phyloP scores from a whole-genome alignment of 2,113 vertebrate species.

The Anguilla rostrata region DNA sequence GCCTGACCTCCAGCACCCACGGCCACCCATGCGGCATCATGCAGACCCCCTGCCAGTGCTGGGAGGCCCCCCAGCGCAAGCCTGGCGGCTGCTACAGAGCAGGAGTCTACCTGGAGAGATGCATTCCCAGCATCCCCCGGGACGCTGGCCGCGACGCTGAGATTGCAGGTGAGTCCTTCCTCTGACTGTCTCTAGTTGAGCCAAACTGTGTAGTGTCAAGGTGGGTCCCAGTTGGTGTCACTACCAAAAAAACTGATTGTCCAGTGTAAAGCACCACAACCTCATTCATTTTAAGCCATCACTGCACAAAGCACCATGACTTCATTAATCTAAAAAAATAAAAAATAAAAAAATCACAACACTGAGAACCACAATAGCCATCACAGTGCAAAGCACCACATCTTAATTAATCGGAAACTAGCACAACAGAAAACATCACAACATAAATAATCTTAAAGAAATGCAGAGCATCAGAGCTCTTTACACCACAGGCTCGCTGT shows the following conservation, averaged over 20 bases:
- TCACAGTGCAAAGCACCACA: background rate
- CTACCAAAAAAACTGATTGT: background rate
- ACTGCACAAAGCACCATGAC: too few relatives aligned
- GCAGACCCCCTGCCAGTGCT: constrained; percentile 93
- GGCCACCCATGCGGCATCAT: constrained; percentile 94
- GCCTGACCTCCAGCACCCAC: constrained; percentile 87
- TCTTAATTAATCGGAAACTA: background rate
- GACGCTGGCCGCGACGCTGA: constrained; percentile 76
- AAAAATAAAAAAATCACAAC: background rate
- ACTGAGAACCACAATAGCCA: background rate
- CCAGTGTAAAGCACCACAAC: background rate
- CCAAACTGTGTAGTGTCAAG: background rate
- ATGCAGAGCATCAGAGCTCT: background rate
- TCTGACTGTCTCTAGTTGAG: background rate
- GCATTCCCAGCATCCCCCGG: constrained; percentile 73
- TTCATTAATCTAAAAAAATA: background rate
- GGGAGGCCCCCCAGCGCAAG: constrained; percentile 78
- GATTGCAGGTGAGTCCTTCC: constrained; percentile 79
- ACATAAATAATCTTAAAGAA: background rate
- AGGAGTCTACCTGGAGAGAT: constrained; percentile 88
- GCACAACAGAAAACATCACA: background rate
- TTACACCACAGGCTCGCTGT: background rate
- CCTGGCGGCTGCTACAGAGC: constrained; percentile 87
- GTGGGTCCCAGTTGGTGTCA: background rate
- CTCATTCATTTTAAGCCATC: too few relatives aligned